Percentiles rank a stretch among this genome's conserved stretches.
Evolutionary conservation across 2,888 invertebrate species (phyloP).

Genomic region (Cistogaster globosa): DNA sequence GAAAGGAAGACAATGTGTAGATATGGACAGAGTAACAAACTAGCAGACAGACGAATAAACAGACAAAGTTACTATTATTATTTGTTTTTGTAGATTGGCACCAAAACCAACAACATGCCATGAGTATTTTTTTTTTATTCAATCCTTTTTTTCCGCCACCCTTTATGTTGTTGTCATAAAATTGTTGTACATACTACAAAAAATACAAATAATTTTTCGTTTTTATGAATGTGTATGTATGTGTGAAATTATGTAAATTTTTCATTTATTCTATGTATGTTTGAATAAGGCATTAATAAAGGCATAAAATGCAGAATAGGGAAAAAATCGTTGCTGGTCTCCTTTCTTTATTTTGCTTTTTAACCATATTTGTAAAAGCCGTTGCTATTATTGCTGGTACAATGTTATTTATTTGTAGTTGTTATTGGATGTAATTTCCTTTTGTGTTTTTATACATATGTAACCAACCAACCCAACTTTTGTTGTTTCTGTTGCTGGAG

Average conservation of each 20-base stretch:
- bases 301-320: slow-evolving; percentile 64
- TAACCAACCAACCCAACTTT: slow-evolving; percentile 53
- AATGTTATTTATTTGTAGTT: slow-evolving; percentile 60
- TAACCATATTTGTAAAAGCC: slow-evolving; percentile 51
- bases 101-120: slow-evolving; percentile 69
- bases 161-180: slow-evolving; percentile 66
- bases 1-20: slow-evolving; percentile 4
- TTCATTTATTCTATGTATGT: background rate
- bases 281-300: slow-evolving; percentile 39
- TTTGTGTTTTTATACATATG: slow-evolving; percentile 51
- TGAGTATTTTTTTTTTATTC: slow-evolving; percentile 72
- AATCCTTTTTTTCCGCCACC: slow-evolving; percentile 71
- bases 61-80: slow-evolving; percentile 30
- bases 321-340: slow-evolving; percentile 38
- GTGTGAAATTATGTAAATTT: slow-evolving; percentile 39
- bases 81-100: slow-evolving; percentile 57
- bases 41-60: background rate
- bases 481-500: slow-evolving; percentile 43
- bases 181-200: too few species aligned
- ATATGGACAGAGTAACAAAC: slow-evolving; percentile 9
- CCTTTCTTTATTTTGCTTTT: slow-evolving; percentile 24
- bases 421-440: slow-evolving; percentile 38
- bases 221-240: too few species aligned
- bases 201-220: too few species aligned
- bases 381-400: slow-evolving; percentile 66